A percentile compares a stretch with the other conserved stretches of the same genome.
Evolutionary conservation across 2,888 invertebrate species (phyloP).

Genomic region (Marronus borbonicus): DNA sequence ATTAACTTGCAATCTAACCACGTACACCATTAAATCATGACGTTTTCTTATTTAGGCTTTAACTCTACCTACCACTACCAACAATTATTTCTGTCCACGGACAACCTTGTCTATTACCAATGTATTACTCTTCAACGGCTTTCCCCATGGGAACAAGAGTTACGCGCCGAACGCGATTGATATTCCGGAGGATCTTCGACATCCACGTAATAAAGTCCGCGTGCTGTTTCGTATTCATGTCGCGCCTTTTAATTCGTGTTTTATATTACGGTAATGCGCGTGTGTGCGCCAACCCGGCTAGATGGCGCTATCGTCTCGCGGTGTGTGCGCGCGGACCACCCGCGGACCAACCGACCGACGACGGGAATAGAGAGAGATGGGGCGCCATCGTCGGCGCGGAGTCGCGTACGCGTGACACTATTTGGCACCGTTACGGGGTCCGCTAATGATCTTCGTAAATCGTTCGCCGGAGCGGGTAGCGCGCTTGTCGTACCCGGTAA

Average conservation of each 20-base stretch:
- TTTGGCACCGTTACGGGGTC: constrained; percentile 54
- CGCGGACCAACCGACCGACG: constrained; percentile 57
- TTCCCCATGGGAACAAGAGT: constrained; percentile 5
- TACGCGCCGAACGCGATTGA: constrained; percentile 9
- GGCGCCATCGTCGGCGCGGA: constrained; percentile 42
- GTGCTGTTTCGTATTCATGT: constrained; percentile 39
- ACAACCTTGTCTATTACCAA: constrained; percentile 5
- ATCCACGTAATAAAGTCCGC: constrained; percentile 30
- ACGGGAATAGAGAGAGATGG: constrained; percentile 34
- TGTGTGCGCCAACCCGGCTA: constrained; percentile 46
- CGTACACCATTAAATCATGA: constrained; percentile 15
- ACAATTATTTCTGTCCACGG: neutral
- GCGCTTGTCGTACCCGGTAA: constrained; percentile 36
- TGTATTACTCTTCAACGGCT: neutral
- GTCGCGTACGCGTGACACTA: constrained; percentile 54
- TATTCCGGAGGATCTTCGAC: constrained; percentile 2
- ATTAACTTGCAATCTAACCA: neutral
- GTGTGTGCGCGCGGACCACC: constrained; percentile 60
- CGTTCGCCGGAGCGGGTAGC: constrained; percentile 42
- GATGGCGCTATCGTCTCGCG: constrained; percentile 56
- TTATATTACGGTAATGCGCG: constrained; percentile 54
- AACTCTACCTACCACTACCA: neutral
- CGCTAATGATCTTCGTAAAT: constrained; percentile 58
- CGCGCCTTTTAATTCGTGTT: constrained; percentile 42
- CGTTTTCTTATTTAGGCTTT: constrained; percentile 3